A percentile compares a stretch with the other conserved stretches of the same genome.
Evolutionary conservation across 2,888 invertebrate species (phyloP).

Genomic region (Lagria hirta): DNA sequence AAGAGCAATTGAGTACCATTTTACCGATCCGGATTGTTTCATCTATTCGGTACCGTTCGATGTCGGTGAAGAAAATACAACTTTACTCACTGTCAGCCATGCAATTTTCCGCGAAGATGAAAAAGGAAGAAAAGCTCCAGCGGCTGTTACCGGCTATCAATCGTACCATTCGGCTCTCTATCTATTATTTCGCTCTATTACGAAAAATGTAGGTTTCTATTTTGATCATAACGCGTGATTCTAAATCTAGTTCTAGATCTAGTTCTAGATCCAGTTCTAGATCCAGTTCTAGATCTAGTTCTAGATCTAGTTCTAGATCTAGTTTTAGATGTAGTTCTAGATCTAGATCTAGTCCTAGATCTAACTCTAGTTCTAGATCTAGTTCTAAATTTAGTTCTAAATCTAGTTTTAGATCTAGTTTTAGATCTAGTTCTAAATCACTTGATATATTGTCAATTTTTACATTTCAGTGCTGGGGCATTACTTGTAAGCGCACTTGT

Average conservation of each 20-base stretch:
- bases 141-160: conserved; percentile 77
- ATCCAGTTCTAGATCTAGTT: too few relatives aligned
- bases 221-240: not conserved
- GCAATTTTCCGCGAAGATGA: conserved; percentile 69
- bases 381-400: too few relatives aligned
- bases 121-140: conserved; percentile 59
- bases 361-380: too few relatives aligned
- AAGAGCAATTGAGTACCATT: conserved; percentile 84
- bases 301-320: too few relatives aligned
- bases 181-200: conserved; percentile 79
- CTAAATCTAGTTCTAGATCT: too few relatives aligned
- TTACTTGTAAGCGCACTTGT: conserved; percentile 60
- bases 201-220: conserved; percentile 65
- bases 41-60: conserved; percentile 79
- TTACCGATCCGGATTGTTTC: conserved; percentile 74
- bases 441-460: too few relatives aligned
- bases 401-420: too few relatives aligned
- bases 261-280: too few relatives aligned
- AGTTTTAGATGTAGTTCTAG: too few relatives aligned
- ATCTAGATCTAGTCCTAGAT: too few relatives aligned
- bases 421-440: too few relatives aligned
- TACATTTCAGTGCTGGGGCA: conserved; percentile 38
- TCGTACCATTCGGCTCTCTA: conserved; percentile 79
- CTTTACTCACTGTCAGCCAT: conserved; percentile 81
- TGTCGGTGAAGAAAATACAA: conserved; percentile 59